These are phyloP conservation scores for Australoheros scitulus DNA, from an alignment of 2,113 vertebrate genomes.

Conservation along the genomic window DNA sequence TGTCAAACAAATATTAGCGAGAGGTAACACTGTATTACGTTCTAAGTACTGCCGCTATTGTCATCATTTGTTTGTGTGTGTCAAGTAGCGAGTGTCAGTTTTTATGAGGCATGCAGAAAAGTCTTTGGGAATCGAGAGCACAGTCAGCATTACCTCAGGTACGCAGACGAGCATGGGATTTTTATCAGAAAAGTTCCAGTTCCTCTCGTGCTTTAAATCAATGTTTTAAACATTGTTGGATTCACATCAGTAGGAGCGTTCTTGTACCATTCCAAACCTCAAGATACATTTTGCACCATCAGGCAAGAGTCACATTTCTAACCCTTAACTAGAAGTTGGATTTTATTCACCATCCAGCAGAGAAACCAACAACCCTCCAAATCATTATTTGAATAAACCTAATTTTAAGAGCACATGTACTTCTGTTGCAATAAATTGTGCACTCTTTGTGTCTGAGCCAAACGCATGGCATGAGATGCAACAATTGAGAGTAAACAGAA, in stretches of 20 bases:
- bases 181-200: too few relatives aligned
- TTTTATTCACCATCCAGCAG: rapidly evolving
- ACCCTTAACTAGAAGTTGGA: not conserved
- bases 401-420: not conserved
- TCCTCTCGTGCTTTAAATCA: too few relatives aligned
- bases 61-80: too few relatives aligned
- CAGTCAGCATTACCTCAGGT: too few relatives aligned
- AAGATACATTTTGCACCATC: not conserved
- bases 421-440: not conserved
- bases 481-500: not conserved
- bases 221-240: not conserved
- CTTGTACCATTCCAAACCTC: not conserved
- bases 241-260: not conserved
- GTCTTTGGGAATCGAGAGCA: too few relatives aligned
- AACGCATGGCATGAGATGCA: not conserved
- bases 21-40: too few relatives aligned
- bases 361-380: rapidly evolving
- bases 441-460: not conserved
- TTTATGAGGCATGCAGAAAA: too few relatives aligned
- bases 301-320: not conserved
- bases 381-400: not conserved
- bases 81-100: too few relatives aligned
- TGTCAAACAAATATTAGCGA: too few relatives aligned
- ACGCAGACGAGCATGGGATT: too few relatives aligned
- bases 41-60: too few relatives aligned